Percentiles rank a stretch among this genome's conserved stretches.
These are phyloP conservation scores for Gerris buenoi DNA, from an alignment of 1,140 invertebrate genomes.

Conservation along the genomic window DNA sequence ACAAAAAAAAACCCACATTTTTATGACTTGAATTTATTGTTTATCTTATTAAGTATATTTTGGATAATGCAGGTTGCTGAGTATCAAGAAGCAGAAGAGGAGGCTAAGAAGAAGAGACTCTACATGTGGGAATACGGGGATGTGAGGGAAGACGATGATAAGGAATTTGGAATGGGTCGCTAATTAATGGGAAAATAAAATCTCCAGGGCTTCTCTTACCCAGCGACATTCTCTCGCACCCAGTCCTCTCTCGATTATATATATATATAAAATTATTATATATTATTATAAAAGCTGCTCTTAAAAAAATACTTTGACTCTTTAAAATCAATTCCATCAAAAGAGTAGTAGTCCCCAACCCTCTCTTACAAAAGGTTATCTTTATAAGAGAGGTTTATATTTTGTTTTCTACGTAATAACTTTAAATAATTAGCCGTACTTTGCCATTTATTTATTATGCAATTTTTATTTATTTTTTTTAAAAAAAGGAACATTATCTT, in stretches of 20 bases:
- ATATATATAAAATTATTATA: not conserved
- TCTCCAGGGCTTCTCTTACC: not conserved
- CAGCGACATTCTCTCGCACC: not conserved
- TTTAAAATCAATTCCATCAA: not conserved
- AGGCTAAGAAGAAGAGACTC: slow-evolving; percentile 65
- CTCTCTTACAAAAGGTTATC: not conserved
- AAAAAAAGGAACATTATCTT: not conserved
- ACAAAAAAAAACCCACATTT: too few relatives aligned
- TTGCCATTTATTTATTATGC: not conserved
- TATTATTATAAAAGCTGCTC: not conserved
- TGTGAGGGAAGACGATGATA: slow-evolving; percentile 87
- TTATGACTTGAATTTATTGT: too few relatives aligned
- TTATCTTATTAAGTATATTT: not conserved
- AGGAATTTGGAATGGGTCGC: slow-evolving; percentile 53
- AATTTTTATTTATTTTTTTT: not conserved
- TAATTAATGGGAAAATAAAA: too few relatives aligned
- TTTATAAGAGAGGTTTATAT: not conserved
- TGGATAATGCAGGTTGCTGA: slow-evolving; percentile 42
- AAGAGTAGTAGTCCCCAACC: not conserved
- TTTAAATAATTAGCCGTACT: not conserved
- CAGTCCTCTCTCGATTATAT: not conserved
- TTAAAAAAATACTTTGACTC: not conserved
- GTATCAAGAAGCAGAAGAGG: slow-evolving; percentile 68
- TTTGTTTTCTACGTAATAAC: not conserved
- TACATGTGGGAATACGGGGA: slow-evolving; percentile 94